Evolutionary conservation across 2,113 vertebrate genomes (phyloP), one percentile per base, ranked within the genome.

Genomic region (Corythornis cristatus): DNA sequence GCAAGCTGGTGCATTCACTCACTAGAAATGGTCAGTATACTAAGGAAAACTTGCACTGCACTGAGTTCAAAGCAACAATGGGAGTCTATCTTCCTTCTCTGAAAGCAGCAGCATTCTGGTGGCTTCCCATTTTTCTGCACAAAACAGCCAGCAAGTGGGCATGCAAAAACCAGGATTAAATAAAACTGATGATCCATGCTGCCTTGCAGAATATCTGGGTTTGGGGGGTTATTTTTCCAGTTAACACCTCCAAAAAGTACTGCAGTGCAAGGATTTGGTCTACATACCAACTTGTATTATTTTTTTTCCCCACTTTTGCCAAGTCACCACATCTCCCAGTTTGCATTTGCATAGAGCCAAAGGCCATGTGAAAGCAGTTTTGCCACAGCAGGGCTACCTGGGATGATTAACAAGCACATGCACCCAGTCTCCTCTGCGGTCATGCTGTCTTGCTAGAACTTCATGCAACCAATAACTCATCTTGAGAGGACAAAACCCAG

Each of bases 331-430:
- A 37, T 87, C 42, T 89, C 50, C 58, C 29, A 51, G 45, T 43
- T 66, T 48, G 15, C 56, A 37, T 68, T 51, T 70, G 26, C 43
- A 29, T 2, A 3, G 15, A 31, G 75, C 60, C 46, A 71, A 78
- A 76, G 71, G 72, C 72, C 85, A 91, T 31, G n/a, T 80, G 88
- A 88, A 89, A 96, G 60, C 31, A 60, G 37, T 88, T 91, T 83
- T 86, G 60, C 60, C 90, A 66, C 90, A 94, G 92, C 85, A 86
- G 90, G 87, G 56, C 31, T 80, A 96, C 83, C 88, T 95, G 88
- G 35, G 51, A 23, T 64, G 85, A 80, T 80, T 74, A 96, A 96
- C 33, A 50, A 89, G 57, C 16, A 5, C 43, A 77, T 33, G 78
- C 42, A 74, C 28, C 7, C 26, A 83, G 54, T 46, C 37, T 70